Base-by-base conservation (phyloP, 2,113 vertebrate species). In the Otus sunia region DNA sequence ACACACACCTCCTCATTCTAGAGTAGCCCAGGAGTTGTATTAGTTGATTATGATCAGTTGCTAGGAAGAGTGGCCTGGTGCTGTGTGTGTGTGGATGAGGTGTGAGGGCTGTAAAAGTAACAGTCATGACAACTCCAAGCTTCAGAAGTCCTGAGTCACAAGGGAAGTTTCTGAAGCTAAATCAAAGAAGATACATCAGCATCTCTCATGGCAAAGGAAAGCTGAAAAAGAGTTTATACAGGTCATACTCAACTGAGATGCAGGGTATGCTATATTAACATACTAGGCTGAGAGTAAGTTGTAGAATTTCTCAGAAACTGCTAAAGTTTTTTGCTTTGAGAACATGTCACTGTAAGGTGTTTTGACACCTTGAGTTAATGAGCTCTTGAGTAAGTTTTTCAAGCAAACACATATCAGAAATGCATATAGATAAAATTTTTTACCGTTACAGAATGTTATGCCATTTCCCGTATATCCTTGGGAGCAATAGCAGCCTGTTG, bases 401-500 rank as follows among this genome's bases (percentile, higher is more conserved):
- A 76, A 91, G 37, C 2, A 11, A 83, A 3, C 7, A 74, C 9
- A 3, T 19, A 56, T 37, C 23, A 77, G 36, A 92, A 80, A 76
- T 10, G 3, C 1, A 17, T 8, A 11, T 3, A 83, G 16, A 58
- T 53, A 84, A 96, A 91, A 39, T 68, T 6, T 45, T 84, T 95
- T 98, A 98, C 98, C 98, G 87, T 98, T 73, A 64, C 98, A 98
- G 58, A 97, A 93, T 0, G 91, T 95, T 81, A 98, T 76, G 27
- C 98, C 98, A 13, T 98, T 97, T 94, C 98, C 98, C 3, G 98
- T 98, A 90, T 98, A 98, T 86, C 98, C 98, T 43, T 91, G 69
- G 62, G 95, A 91, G 83, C 98, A 98, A 25, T 98, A 98, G 88
- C 98, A 98, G 50, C 96, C 98, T 92, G 96, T 97, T 8, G 75